Evolutionary conservation across 2,888 invertebrate genomes (phyloP), one percentile per base, ranked within the genome.

Genomic region (Pseudococcus viburni): DNA sequence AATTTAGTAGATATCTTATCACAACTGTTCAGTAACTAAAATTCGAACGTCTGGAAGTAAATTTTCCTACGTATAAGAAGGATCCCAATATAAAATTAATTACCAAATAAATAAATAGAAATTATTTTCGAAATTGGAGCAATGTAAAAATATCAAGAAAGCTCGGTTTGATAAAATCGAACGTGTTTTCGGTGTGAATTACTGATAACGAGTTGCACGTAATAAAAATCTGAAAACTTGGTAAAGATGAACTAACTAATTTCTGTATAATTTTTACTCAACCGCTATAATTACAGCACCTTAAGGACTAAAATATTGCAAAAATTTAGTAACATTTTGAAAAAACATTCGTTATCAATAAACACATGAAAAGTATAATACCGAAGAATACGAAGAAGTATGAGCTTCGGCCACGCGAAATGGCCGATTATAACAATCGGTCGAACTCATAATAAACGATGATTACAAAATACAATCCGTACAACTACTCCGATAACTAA

Each of bases 301-400:
- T 33, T 33, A 73, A 33, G 17, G 9, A 1, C n/a, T 12, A 73
- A 73, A 73, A 73, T 73, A 33, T 33, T 17, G 39, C 15, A 8
- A 17, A 68, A 73, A 73, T 17, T 33, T 17, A 33, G 15, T 17
- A 73, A 73, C 33, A 73, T 33, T n/a, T 55, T 17, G 46, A 26
- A 80, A 83, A 46, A 9, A 83, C 46, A 46, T 83, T 46, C 17
- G 80, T 83, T 83, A 83, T 83, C 80, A 83, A 83, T 83, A 33
- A 42, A 46, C 39, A 83, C 80, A 83, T 46, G 80, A 83, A 64
- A 64, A 33, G 33, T 17, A 15, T 46, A 1, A 46, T 83, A 46
- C 80, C 80, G 46, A 83, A 1, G 80, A 42, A 83, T 42, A 42
- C 42, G 46, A 19, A 7, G 80, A 19, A 7, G 80, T 46, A 33